phyloP scores from a whole-genome alignment of 2,888 invertebrate genomes.

The Artemia sinica region DNA sequence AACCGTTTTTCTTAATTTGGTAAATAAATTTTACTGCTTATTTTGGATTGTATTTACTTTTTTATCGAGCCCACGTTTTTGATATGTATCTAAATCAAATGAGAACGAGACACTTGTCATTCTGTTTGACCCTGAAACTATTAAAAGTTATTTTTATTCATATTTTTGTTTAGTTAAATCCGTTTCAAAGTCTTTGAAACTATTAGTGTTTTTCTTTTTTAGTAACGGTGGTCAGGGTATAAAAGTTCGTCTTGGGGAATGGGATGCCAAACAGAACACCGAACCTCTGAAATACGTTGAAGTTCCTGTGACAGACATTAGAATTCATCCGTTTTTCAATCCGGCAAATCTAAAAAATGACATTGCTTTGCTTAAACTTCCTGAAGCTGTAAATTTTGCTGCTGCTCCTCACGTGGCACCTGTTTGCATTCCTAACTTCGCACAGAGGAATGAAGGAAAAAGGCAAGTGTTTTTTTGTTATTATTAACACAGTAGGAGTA shows the following conservation, averaged over 20 bases:
- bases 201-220: too few relatives aligned
- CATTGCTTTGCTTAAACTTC: conserved; percentile 57
- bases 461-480: conserved; percentile 30
- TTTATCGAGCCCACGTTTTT: too few relatives aligned
- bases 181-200: too few relatives aligned
- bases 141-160: too few relatives aligned
- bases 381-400: conserved; percentile 32
- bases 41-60: too few relatives aligned
- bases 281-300: conserved; percentile 50
- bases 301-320: conserved; percentile 40
- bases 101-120: too few relatives aligned
- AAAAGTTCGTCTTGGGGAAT: conserved; percentile 55
- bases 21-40: too few relatives aligned
- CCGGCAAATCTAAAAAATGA: conserved; percentile 56
- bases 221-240: conserved; percentile 29
- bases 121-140: too few relatives aligned
- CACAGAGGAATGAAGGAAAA: conserved; percentile 35
- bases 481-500: background rate
- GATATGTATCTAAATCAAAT: too few relatives aligned
- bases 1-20: too few relatives aligned
- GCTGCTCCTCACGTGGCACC: conserved; percentile 35
- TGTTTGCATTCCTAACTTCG: conserved; percentile 36
- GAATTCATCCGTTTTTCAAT: conserved; percentile 48
- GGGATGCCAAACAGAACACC: conserved; percentile 46
- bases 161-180: too few relatives aligned